Percentiles rank a stretch among this genome's conserved stretches.
Conservation (phyloP, 2,797 vertebrate species). For the Astyanax mexicanus region DNA sequence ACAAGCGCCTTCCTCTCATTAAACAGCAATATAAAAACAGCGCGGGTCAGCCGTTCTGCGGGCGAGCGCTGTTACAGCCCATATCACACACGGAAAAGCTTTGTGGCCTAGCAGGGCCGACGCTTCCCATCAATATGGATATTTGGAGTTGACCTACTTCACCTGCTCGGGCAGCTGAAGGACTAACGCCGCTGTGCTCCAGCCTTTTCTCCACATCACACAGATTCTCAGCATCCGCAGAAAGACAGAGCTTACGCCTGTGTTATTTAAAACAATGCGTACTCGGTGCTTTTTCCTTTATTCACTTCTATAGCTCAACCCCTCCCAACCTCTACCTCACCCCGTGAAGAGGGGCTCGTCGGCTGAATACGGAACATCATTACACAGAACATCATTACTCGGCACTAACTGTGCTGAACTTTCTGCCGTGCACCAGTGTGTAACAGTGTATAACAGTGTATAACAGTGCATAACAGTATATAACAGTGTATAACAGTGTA, state of each 20-base stretch:
- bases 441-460: too few species aligned
- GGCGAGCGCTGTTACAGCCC: constrained; percentile 67
- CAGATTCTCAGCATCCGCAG: not conserved
- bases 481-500: too few species aligned
- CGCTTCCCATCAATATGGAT: constrained; percentile 75
- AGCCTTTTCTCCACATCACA: constrained; percentile 6
- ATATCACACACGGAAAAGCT: constrained; percentile 63
- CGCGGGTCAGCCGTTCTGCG: constrained; percentile 72
- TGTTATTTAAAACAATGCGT: constrained; percentile 13
- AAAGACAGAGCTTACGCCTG: constrained; percentile 6
- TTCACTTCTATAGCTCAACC: not conserved
- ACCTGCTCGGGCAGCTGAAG: constrained; percentile 53
- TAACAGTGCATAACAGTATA: too few species aligned
- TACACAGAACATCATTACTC: not conserved
- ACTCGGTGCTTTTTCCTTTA: not conserved
- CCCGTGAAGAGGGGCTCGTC: not conserved
- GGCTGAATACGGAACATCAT: not conserved
- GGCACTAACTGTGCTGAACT: not conserved
- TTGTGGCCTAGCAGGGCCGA: constrained; percentile 43
- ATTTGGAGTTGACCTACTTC: constrained; percentile 68
- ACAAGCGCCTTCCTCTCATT: constrained; percentile 69
- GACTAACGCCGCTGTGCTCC: not conserved
- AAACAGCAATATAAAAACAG: constrained; percentile 84
- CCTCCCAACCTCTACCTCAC: not conserved
- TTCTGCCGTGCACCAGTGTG: not conserved